Base-by-base conservation (phyloP, 2,113 vertebrate genomes). In the Sardina pilchardus region DNA sequence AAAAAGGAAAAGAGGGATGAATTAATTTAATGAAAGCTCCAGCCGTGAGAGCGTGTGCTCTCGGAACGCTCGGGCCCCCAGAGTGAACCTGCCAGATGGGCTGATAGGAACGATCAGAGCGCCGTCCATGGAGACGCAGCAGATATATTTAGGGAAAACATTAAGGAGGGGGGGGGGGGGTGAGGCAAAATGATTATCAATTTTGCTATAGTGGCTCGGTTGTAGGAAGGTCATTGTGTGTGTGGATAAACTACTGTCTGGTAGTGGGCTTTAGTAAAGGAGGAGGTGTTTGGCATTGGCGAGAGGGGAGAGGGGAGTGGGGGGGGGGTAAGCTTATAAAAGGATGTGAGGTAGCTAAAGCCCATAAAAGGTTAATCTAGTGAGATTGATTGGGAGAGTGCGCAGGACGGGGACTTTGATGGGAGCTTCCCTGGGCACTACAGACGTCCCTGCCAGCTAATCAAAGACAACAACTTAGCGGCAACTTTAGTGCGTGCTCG, bases 21-120 rank as follows among this genome's bases (percentile, higher is more conserved):
- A 88, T 71, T 14, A 86, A 86, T 93, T 93, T 94, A 94, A 92
- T 94, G 90, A 94, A 93, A 90, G 87, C 90, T 89, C 91, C 92
- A 85, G 90, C 89, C 42, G 89, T 16, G 59, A 86, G 30, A 71
- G 85, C 59, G 88, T 34, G 67, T 14, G 67, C 90, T 90, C 53
- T 83, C 91, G 85, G 47, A 87, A 75, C 84, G 87, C 80, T 90
- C 82, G 17, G 12, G 86, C 89, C 87, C 88, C 56, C 83, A 88
- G 91, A 91, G 88, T 86, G 88, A 87, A 86, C 90, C 90, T 86
- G 91, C 89, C 88, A 89, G 91, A 92, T 90, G 91, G 89, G 87
- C 86, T 88, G 91, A 91, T 75, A 90, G 87, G 90, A 92, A 82
- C 91, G 88, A 93, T 93, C 91, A 91, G 92, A 81, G 84, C 83